Base-by-base conservation (phyloP, 1,140 invertebrate genomes). In the Anastrepha obliqua region DNA sequence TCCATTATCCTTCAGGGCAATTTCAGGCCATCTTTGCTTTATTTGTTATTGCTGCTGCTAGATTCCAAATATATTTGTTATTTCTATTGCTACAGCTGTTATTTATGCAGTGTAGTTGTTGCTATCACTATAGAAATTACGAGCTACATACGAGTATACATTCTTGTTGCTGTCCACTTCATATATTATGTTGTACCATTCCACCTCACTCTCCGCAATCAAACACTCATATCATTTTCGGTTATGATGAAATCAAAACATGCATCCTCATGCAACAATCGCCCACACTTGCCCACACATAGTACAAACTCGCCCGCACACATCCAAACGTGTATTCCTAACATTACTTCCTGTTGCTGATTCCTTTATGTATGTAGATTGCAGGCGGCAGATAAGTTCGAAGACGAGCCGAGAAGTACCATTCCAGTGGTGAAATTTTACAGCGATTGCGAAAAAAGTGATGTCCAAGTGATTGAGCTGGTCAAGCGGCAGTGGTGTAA, bases 241-340 rank as follows among this genome's bases (percentile, higher is more conserved):
- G 60, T 64, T 86, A 86, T 86, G 86, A 86, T 86, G 86, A 86
- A 86, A 86, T 86, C 86, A 86, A 86, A 86, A 86, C 86, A 86
- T 65, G 17, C 59, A 20, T 65, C 60, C 44, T 15, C 81, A 58
- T 59, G 47, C 51, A 85, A 29, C 51, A 85, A 85, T 85, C n/a
- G 42, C 42, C 17, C 67, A 74, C 42, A 74, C 67, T 47, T 74
- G 42, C 39, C n/a, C n/a, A 29, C 67, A 47, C 42, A 44, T 47
- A 74, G 2, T 17, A 59, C 47, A 85, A 6, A 5, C 17, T 5
- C 8, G 17, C 58, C 11, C 20, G 47, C 20, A 4, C 29, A 47
- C 9, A n/a, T 85, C 5, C n/a, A 67, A 7, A 67, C 7, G 7
- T 58, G 47, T 47, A 29, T 47, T 74, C 67, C 39, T 44, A 4